A percentile compares a stretch with the other conserved stretches of the same genome.
Evolutionary conservation across 2,113 vertebrate genomes (phyloP).

Genomic region (Cochlearius cochlearius): DNA sequence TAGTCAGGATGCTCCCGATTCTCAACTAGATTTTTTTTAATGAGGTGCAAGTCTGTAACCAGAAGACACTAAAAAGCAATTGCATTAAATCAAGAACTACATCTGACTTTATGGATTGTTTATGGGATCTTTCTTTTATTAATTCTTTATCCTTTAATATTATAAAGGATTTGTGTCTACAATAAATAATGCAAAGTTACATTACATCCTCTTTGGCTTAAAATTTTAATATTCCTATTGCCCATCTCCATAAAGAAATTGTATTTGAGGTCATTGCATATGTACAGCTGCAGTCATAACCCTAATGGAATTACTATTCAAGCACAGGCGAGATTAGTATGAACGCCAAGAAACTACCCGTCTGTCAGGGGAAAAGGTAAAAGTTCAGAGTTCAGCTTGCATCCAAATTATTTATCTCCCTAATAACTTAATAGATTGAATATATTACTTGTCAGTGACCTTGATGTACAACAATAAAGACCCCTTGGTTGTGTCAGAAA

Average conservation of each 20-base stretch:
- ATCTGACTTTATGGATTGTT: constrained; percentile 46
- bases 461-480: constrained; percentile 78
- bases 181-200: constrained; percentile 77
- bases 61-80: constrained; percentile 20
- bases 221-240: constrained; percentile 76
- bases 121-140: constrained; percentile 57
- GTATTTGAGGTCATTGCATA: constrained; percentile 67
- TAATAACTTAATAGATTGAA: constrained; percentile 90
- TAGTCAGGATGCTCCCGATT: not conserved
- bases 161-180: constrained; percentile 68
- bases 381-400: constrained; percentile 87
- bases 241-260: constrained; percentile 78
- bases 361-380: constrained; percentile 84
- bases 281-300: constrained; percentile 75
- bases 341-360: constrained; percentile 73
- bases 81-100: constrained; percentile 27
- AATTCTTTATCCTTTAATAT: constrained; percentile 69
- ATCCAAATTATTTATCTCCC: constrained; percentile 94
- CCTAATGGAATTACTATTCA: constrained; percentile 85
- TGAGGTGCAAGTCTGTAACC: not conserved
- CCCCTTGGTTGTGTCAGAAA: constrained; percentile 50
- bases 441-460: constrained; percentile 85
- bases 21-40: not conserved
- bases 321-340: constrained; percentile 50
- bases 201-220: constrained; percentile 74